phyloP scores from a whole-genome alignment of 2,888 invertebrate genomes.

The Eristalis intricaria region DNA sequence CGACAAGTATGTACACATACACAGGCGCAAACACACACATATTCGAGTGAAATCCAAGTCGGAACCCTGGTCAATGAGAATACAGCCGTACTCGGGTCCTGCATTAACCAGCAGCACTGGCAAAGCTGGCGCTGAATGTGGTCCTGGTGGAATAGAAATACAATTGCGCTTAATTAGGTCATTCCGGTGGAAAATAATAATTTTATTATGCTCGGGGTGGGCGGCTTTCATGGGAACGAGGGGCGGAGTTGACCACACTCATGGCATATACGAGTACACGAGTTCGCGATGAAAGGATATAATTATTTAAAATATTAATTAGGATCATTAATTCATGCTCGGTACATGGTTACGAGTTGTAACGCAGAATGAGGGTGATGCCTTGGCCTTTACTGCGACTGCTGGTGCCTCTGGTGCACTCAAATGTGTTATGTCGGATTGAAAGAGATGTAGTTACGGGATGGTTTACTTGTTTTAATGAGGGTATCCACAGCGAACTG shows the following conservation, averaged over 20 bases:
- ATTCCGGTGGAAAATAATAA: slow-evolving; percentile 64
- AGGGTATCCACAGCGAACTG: background rate
- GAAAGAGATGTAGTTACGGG: background rate
- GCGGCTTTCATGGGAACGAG: background rate
- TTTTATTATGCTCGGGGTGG: slow-evolving; percentile 53
- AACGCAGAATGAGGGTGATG: slow-evolving; percentile 6
- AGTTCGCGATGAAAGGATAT: slow-evolving; percentile 27
- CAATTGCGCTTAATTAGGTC: slow-evolving; percentile 70
- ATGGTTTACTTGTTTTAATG: background rate
- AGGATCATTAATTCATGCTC: slow-evolving; percentile 49
- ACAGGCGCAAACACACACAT: background rate
- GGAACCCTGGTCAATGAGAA: slow-evolving; percentile 26
- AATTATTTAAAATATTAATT: slow-evolving; percentile 67
- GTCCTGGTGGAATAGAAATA: slow-evolving; percentile 61
- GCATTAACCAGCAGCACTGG: slow-evolving; percentile 18
- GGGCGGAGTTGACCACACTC: background rate
- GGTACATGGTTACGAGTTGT: slow-evolving; percentile 19
- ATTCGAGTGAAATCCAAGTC: background rate
- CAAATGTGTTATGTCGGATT: background rate
- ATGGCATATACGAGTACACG: background rate
- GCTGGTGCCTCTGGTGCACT: background rate
- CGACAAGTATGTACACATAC: slow-evolving; percentile 7
- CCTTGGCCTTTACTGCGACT: slow-evolving; percentile 4
- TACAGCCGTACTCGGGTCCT: slow-evolving; percentile 10
- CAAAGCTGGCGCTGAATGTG: background rate